Evolutionary conservation across 2,888 invertebrate genomes (phyloP).

Genomic region (Drosophila mercatorum): DNA sequence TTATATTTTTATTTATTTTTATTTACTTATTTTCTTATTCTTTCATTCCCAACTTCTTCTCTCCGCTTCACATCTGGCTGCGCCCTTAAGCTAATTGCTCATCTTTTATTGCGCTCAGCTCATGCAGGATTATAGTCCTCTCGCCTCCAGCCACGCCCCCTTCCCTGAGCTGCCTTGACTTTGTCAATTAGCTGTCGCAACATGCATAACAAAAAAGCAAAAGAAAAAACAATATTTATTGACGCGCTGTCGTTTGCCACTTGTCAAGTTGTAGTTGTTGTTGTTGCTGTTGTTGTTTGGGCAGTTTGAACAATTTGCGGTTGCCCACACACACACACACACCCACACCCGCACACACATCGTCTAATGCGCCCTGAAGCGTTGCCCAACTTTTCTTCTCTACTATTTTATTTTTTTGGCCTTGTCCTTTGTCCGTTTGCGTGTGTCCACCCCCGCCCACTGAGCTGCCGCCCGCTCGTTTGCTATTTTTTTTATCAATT

Average conservation of each 20-base stretch:
- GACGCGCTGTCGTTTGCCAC: slow-evolving; percentile 70
- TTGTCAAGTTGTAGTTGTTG: slow-evolving; percentile 51
- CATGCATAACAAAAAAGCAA: slow-evolving; percentile 32
- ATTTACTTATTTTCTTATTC: neutral
- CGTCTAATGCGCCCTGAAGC: slow-evolving; percentile 56
- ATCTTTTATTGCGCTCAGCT: slow-evolving; percentile 9
- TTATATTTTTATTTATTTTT: neutral
- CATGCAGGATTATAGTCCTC: neutral
- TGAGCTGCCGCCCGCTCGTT: slow-evolving; percentile 23
- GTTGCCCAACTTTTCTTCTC: slow-evolving; percentile 33
- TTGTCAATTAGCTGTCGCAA: slow-evolving; percentile 67
- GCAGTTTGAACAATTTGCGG: slow-evolving; percentile 74
- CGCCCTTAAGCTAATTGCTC: slow-evolving; percentile 28
- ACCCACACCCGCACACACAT: slow-evolving; percentile 12
- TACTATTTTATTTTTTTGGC: slow-evolving; percentile 14
- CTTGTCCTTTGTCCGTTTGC: slow-evolving; percentile 42
- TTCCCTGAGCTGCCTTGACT: slow-evolving; percentile 21
- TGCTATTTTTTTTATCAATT: slow-evolving; percentile 69
- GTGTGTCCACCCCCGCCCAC: slow-evolving; percentile 10
- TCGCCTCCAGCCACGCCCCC: neutral
- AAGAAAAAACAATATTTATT: slow-evolving; percentile 46
- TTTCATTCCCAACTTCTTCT: neutral
- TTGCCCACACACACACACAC: slow-evolving; percentile 37
- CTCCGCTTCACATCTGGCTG: neutral
- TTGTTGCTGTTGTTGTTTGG: slow-evolving; percentile 41